Evolutionary conservation across 2,113 vertebrate species (phyloP).

Genomic region (Neolamprologus fasciatus): DNA sequence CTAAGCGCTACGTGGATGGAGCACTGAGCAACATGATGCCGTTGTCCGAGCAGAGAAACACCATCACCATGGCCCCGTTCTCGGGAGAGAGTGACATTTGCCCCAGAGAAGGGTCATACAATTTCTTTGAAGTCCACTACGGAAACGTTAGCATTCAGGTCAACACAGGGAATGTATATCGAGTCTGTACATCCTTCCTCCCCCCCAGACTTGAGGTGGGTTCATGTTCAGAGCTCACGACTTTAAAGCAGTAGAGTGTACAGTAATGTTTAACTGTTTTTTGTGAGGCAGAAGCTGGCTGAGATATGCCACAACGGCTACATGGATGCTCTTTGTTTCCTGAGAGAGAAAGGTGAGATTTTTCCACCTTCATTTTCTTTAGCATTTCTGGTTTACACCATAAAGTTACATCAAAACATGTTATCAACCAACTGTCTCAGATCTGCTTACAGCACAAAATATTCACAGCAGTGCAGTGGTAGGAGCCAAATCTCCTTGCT

Average conservation of each 20-base stretch:
- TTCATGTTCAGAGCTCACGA: not conserved
- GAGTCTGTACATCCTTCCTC: constrained; percentile 59
- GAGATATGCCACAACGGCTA: constrained; percentile 85
- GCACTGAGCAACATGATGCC: constrained; percentile 81
- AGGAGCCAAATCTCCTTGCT: not conserved
- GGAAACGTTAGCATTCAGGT: constrained; percentile 63
- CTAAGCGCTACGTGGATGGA: constrained; percentile 84
- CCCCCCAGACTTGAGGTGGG: constrained; percentile 68
- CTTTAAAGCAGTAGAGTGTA: not conserved
- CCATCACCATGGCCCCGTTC: constrained; percentile 85
- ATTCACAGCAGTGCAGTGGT: not conserved
- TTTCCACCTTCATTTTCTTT: not conserved
- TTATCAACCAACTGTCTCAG: constrained; percentile 41
- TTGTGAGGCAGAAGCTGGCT: constrained; percentile 67
- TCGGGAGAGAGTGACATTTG: constrained; percentile 79
- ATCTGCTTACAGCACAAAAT: constrained; percentile 48
- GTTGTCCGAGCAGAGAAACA: constrained; percentile 71
- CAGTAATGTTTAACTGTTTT: not conserved
- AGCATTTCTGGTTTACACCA: not conserved
- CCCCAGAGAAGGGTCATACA: constrained; percentile 50
- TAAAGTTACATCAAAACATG: not conserved
- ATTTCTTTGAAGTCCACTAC: constrained; percentile 46
- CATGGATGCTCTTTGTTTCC: constrained; percentile 76
- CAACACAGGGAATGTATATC: constrained; percentile 55
- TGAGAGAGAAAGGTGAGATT: constrained; percentile 74